A percentile compares a stretch with the other conserved stretches of the same genome.
These are phyloP conservation scores for Craseonycteris thonglongyai DNA, from an alignment of 2,113 vertebrate species.

Conservation along the genomic window DNA sequence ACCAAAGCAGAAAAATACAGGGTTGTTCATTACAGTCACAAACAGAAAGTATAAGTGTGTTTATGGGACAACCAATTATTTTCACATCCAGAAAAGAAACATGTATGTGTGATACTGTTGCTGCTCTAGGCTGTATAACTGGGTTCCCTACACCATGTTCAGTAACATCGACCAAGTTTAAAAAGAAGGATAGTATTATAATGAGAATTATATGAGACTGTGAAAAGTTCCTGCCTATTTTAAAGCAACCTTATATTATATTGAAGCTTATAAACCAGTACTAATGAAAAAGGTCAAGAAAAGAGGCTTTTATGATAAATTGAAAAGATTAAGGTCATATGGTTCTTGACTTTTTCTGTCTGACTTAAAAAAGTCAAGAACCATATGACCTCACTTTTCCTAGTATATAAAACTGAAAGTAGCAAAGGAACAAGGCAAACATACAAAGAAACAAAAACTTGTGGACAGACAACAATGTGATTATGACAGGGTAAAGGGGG, in stretches of 20 bases:
- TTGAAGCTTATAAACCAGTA: not conserved
- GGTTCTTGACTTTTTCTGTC: too few species aligned
- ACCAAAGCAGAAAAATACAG: not conserved
- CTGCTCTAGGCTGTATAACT: not conserved
- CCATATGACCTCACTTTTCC: too few species aligned
- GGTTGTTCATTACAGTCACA: not conserved
- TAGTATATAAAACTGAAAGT: too few species aligned
- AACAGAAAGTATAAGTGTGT: not conserved
- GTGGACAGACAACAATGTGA: too few species aligned
- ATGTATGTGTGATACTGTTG: not conserved
- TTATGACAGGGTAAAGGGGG: too few species aligned
- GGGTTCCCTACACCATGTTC: not conserved
- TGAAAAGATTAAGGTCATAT: not conserved
- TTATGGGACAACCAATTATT: not conserved
- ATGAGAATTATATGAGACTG: not conserved
- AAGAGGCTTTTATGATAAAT: not conserved
- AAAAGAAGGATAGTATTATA: not conserved
- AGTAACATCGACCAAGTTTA: not conserved
- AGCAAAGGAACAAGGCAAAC: too few species aligned
- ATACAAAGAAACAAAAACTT: too few species aligned
- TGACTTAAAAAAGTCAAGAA: too few species aligned
- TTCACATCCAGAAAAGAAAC: not conserved
- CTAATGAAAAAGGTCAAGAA: not conserved
- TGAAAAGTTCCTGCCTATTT: not conserved
- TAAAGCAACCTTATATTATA: not conserved